Evolutionary conservation across 2,888 invertebrate species (phyloP).

Genomic region (Caenorhabditis uteleia): DNA sequence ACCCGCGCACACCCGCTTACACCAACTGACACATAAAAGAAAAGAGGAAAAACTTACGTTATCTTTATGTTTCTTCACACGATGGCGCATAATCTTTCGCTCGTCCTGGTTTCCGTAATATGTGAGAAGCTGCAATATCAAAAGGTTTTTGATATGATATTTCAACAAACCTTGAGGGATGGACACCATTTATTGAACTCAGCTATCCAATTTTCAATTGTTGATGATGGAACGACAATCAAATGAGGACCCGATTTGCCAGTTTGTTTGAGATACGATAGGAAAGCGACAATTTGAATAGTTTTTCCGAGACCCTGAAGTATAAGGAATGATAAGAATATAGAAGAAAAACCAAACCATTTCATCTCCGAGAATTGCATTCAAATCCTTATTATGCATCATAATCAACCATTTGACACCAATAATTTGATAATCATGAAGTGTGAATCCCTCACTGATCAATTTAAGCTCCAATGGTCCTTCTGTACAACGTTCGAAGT

Average conservation of each 20-base stretch:
- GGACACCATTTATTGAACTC: conserved; percentile 61
- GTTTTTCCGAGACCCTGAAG: conserved; percentile 84
- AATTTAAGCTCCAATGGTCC: conserved; percentile 22
- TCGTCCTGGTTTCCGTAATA: conserved; percentile 66
- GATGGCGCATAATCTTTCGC: conserved; percentile 49
- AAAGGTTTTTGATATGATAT: not conserved
- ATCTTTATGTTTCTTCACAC: conserved; percentile 53
- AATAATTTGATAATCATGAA: conserved; percentile 59
- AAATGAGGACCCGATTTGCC: conserved; percentile 80
- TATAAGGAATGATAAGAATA: not conserved
- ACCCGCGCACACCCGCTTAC: not conserved
- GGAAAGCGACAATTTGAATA: conserved; percentile 88
- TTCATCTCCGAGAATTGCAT: conserved; percentile 94
- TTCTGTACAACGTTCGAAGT: conserved; percentile 39
- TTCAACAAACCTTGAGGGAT: conserved; percentile 40
- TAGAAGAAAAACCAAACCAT: conserved; percentile 76
- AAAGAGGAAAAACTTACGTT: conserved; percentile 15
- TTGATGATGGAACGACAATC: conserved; percentile 94
- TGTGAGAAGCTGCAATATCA: conserved; percentile 46
- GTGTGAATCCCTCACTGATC: conserved; percentile 33
- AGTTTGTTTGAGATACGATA: conserved; percentile 85
- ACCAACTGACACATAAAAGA: not conserved
- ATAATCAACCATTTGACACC: conserved; percentile 64
- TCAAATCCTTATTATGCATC: conserved; percentile 73
- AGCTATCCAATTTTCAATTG: conserved; percentile 77